Evolutionary conservation across 2,113 vertebrate genomes (phyloP).

Genomic region (Lampris megalopsis): DNA sequence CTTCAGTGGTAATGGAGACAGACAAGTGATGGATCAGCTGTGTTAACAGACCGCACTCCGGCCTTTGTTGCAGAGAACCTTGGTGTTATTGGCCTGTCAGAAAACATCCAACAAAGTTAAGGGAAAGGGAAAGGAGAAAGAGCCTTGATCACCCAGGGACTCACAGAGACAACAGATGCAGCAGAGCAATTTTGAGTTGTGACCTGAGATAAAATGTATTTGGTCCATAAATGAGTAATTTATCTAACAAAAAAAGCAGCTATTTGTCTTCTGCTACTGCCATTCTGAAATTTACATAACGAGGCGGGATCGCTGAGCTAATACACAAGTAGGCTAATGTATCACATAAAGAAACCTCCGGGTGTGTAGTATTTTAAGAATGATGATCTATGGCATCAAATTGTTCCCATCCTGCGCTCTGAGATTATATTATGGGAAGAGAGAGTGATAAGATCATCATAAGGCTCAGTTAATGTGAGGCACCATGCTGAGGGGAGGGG

Average conservation of each 20-base stretch:
- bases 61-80: conserved; percentile 24
- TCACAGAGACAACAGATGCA: not conserved
- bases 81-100: conserved; percentile 55
- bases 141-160: not conserved
- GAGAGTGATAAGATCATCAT: conserved; percentile 69
- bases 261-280: conserved; percentile 1
- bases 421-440: conserved; percentile 72
- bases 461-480: conserved; percentile 37
- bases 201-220: conserved; percentile 33
- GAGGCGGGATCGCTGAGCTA: conserved; percentile 44
- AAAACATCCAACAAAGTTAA: conserved; percentile 33
- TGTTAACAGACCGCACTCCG: conserved; percentile 39
- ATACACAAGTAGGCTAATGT: conserved; percentile 52
- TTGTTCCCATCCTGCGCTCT: conserved; percentile 67
- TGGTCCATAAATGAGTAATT: conserved; percentile 6
- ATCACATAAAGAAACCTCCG: conserved; percentile 51
- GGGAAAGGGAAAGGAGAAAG: conserved; percentile 15
- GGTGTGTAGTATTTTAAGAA: conserved; percentile 45
- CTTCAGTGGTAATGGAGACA: conserved; percentile 68
- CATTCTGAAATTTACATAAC: conserved; percentile 53
- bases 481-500: conserved; percentile 54
- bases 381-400: conserved; percentile 63
- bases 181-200: conserved; percentile 3
- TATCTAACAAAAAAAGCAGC: conserved; percentile 14
- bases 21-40: conserved; percentile 59